Percentiles rank a stretch among this genome's conserved stretches.
These are phyloP conservation scores for Puntigrus tetrazona DNA, from an alignment of 2,113 vertebrate genomes.

Conservation along the genomic window DNA sequence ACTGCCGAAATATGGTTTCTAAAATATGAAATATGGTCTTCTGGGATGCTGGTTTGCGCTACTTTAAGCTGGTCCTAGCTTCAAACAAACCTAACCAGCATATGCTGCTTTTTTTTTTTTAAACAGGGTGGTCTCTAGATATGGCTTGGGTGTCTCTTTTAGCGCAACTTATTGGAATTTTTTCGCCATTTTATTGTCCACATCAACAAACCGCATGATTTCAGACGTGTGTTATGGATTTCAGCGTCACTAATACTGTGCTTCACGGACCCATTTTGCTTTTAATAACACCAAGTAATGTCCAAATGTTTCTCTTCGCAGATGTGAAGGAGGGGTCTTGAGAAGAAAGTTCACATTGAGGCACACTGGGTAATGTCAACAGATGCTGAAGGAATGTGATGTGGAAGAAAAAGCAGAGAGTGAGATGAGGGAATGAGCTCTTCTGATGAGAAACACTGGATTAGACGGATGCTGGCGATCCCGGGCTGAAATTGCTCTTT, in stretches of 20 bases:
- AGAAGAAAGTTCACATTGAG: background rate
- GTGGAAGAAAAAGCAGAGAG: background rate
- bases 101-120: too few relatives aligned
- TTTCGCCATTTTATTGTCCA: background rate
- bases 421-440: background rate
- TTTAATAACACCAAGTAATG: background rate
- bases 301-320: background rate
- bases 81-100: too few relatives aligned
- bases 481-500: conserved; percentile 11
- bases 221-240: background rate
- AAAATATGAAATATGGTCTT: too few relatives aligned
- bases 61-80: too few relatives aligned
- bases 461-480: conserved; percentile 6
- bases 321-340: background rate
- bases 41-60: too few relatives aligned
- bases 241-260: background rate
- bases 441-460: conserved; percentile 10
- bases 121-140: too few relatives aligned
- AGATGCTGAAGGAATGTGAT: conserved; percentile 4
- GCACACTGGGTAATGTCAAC: background rate
- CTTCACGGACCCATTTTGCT: background rate
- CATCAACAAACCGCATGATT: background rate
- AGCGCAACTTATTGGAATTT: background rate
- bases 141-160: background rate
- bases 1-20: too few relatives aligned